phyloP scores from a whole-genome alignment of 2,888 invertebrate genomes.

The Ellobium chinense region DNA sequence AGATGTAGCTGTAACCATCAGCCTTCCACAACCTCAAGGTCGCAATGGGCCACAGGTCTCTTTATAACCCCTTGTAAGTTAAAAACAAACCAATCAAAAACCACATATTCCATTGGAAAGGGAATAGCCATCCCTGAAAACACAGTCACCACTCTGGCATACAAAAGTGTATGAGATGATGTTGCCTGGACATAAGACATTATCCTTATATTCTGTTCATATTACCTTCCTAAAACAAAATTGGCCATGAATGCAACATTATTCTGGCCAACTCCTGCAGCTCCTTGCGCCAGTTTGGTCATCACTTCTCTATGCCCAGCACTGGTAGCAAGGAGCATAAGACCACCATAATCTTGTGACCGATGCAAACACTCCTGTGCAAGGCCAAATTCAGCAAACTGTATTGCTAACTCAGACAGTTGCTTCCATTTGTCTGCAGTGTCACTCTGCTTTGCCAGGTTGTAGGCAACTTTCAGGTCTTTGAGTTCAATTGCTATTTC shows the following conservation, averaged over 20 bases:
- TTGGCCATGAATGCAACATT: conserved; percentile 96
- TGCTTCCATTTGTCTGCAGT: conserved; percentile 95
- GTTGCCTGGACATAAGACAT: no score
- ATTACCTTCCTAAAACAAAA: conserved; percentile 91
- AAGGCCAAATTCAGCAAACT: conserved; percentile 86
- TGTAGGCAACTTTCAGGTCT: conserved; percentile 90
- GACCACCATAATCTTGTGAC: conserved; percentile 95
- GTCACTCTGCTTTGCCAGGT: conserved; percentile 92
- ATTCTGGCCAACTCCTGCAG: conserved; percentile 87
- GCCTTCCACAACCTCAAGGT: no score
- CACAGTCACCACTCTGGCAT: no score
- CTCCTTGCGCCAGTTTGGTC: conserved; percentile 86
- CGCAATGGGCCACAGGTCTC: no score
- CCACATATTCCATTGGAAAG: no score
- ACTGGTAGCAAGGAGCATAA: conserved; percentile 82
- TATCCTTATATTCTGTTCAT: no score
- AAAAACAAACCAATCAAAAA: no score
- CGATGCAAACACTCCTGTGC: conserved; percentile 95
- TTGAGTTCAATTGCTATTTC: conserved; percentile 95
- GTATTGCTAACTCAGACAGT: conserved; percentile 92
- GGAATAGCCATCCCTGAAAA: no score
- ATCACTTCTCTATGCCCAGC: conserved; percentile 88
- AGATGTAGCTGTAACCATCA: no score
- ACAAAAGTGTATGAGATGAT: no score
- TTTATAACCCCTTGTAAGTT: no score